These are phyloP conservation scores for Antheraea yamamai DNA, from an alignment of 2,888 invertebrate species.

Conservation along the genomic window DNA sequence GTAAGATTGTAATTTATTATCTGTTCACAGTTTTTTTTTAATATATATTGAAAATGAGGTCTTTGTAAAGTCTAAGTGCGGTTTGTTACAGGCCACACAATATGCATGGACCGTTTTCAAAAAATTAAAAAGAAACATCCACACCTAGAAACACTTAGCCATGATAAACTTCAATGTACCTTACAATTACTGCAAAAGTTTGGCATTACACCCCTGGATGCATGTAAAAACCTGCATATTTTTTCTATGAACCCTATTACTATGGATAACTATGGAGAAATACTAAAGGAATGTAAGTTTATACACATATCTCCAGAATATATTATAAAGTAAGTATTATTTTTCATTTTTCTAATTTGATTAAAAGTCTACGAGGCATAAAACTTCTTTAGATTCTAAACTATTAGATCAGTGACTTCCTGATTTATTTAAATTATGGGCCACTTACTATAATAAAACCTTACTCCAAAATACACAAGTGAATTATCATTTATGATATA, in stretches of 20 bases:
- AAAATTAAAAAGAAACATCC: constrained; percentile 61
- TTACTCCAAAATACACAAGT: too few species aligned
- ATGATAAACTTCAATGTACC: constrained; percentile 56
- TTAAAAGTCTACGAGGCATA: not conserved
- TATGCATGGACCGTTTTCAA: constrained; percentile 43
- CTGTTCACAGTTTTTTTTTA: not conserved
- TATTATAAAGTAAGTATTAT: constrained; percentile 60
- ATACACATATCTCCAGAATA: constrained; percentile 63
- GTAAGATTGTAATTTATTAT: not conserved
- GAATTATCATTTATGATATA: too few species aligned
- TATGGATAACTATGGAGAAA: constrained; percentile 83
- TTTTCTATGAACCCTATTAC: constrained; percentile 81
- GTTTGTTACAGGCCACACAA: constrained; percentile 50
- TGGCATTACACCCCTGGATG: constrained; percentile 74
- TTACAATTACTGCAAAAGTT: constrained; percentile 65
- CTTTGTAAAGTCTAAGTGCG: not conserved
- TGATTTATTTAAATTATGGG: too few species aligned
- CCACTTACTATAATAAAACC: too few species aligned
- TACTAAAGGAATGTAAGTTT: constrained; percentile 84
- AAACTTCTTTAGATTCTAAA: not conserved
- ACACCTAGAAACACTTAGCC: constrained; percentile 54
- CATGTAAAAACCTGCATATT: constrained; percentile 79
- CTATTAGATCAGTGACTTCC: not conserved
- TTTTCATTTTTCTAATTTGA: constrained; percentile 3
- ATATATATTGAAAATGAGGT: not conserved